Evolutionary conservation across 2,888 invertebrate species (phyloP).

Genomic region (Eretmocerus hayati): DNA sequence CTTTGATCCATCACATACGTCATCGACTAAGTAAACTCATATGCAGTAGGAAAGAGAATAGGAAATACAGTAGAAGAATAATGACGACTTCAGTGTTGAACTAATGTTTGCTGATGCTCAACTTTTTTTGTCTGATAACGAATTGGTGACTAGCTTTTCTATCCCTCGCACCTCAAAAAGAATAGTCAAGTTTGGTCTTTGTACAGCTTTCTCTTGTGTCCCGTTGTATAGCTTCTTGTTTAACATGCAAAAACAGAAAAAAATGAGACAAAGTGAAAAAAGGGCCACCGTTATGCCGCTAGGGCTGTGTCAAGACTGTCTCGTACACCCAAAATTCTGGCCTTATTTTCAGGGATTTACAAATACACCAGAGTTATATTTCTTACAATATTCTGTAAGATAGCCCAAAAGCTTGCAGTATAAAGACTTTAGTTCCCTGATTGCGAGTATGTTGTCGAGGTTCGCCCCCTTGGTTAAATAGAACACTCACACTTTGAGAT

Average conservation of each 20-base stretch:
- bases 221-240: conserved; percentile 6
- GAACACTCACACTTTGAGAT: too few species aligned
- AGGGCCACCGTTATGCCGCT: not conserved
- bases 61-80: conserved; percentile 33
- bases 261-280: conserved; percentile 1
- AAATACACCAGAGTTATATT: too few species aligned
- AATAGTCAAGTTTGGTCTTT: conserved; percentile 10
- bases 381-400: too few species aligned
- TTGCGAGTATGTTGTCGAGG: too few species aligned
- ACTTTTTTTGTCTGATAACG: conserved; percentile 6
- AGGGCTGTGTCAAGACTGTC: conserved; percentile 14
- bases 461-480: too few species aligned
- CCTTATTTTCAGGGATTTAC: not conserved
- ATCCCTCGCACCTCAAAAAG: conserved; percentile 7
- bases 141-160: too few species aligned
- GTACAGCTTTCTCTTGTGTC: not conserved
- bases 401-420: too few species aligned
- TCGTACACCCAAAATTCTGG: not conserved
- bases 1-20: too few species aligned
- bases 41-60: not conserved
- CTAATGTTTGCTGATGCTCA: conserved; percentile 41
- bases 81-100: conserved; percentile 44
- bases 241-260: conserved; percentile 12
- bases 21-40: too few species aligned
- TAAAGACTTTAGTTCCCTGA: too few species aligned